Evolutionary conservation across 1,140 invertebrate genomes (phyloP), one percentile per base, ranked within the genome.

Genomic region (Venturia canescens): DNA sequence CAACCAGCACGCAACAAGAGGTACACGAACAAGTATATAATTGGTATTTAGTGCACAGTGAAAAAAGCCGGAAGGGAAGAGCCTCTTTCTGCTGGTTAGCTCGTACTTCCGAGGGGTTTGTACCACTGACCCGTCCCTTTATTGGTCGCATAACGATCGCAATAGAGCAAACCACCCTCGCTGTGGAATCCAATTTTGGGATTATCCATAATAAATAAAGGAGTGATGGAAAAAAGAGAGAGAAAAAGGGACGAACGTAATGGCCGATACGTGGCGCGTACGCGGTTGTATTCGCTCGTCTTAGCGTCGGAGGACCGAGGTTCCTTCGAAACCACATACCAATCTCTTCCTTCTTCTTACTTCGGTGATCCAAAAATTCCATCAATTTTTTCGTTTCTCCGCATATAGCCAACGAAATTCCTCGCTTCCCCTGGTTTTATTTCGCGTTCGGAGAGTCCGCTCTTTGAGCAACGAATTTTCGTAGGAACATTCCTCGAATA

Each of bases 121-220:
- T 31, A 69, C 7, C 16, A 31, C n/a, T 69, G 26, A 16, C 29
- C 27, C n/a, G 66, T n/a, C 31, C 29, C n/a, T 31, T 15, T 16
- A 21, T 69, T 69, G 66, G 27, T 29, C 60, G 63, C 34, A 57
- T 34, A 72, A 79, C 66, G 78, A 63, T 71, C 78, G 60, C 63
- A 6, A 18, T 63, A 27, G 48, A 31, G 27, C 44, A 6, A 31
- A 44, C 29, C 26, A 63, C 57, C 75, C 69, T 70, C 69, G 71
- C 75, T 44, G 71, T 57, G 79, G 72, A 79, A 85, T 78, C 80
- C 84, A 83, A 85, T 87, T 85, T 79, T 31, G 21, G 80, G 77
- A 86, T 87, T 86, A 87, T 86, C 80, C 69, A 76, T 83, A 86
- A 87, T 85, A 84, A 87, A 87, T 83, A 79, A 86, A 67, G 69